These are phyloP conservation scores for Melitaea athalia DNA, from an alignment of 2,888 invertebrate species.

Conservation along the genomic window DNA sequence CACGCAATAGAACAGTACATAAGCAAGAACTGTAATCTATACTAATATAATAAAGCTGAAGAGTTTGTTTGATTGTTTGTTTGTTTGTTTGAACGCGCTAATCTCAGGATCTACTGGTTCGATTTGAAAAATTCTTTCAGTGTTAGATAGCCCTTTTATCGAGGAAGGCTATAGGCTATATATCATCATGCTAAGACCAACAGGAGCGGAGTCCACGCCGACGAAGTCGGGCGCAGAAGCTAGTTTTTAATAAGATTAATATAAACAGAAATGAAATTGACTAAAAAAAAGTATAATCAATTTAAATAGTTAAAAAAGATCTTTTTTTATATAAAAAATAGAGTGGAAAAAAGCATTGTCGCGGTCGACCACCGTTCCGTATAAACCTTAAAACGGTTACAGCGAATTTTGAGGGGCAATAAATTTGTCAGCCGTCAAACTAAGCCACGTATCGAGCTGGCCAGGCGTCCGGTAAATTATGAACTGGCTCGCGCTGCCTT, in stretches of 20 bases:
- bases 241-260: background rate
- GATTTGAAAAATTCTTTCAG: too few species aligned
- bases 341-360: conserved; percentile 25
- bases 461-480: conserved; percentile 74
- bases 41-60: too few species aligned
- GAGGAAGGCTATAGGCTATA: too few species aligned
- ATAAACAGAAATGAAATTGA: background rate
- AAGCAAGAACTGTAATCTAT: background rate
- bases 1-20: too few species aligned
- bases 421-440: conserved; percentile 79
- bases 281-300: background rate
- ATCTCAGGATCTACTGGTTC: too few species aligned
- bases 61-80: too few species aligned
- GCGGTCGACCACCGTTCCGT: conserved; percentile 25
- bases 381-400: conserved; percentile 51
- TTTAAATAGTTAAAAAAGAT: background rate
- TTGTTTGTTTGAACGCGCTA: too few species aligned
- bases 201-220: too few species aligned
- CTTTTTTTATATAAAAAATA: background rate
- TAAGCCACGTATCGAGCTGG: conserved; percentile 78
- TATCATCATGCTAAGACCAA: too few species aligned
- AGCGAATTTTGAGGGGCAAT: conserved; percentile 74
- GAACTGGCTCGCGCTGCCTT: conserved; percentile 56
- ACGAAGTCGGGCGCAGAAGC: too few species aligned
- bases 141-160: too few species aligned